Base-by-base conservation (phyloP, 2,113 vertebrate species). In the Oreochromis spilurus region DNA sequence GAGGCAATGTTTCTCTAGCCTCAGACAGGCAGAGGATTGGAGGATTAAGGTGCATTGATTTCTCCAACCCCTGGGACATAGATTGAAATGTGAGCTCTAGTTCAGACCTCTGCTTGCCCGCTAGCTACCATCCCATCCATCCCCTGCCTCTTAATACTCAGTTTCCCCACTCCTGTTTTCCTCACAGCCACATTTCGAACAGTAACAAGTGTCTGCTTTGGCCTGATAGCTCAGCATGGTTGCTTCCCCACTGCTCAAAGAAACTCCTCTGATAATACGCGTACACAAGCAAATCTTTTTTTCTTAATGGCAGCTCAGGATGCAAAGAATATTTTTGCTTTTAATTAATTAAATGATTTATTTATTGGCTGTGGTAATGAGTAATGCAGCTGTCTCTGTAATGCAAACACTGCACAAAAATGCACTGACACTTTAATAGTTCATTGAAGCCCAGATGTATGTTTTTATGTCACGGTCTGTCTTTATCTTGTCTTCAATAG, bases 31-130 rank as follows among this genome's bases (percentile, higher is more conserved):
- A 26, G 81, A 84, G 89, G 91, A 91, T 94, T 87, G 91, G 31
- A 75, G 94, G 94, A 96, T 96, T 95, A 93, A 85, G 90, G 83
- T 89, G 87, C 89, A 94, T 95, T 93, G 94, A 92, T 95, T 95
- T 89, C 82, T 52, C 43, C 85, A 81, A 84, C 83, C 94, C 82
- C 79, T 78, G 85, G 91, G 93, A 91, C 86, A 80, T 65, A 92
- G 86, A 94, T 92, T 95, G 93, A 94, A 96, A 92, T 91, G 89
- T 92, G 86, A 91, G 91, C 91, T 81, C 10, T 81, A 84, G 84
- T 83, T 90, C 86, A 89, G 85, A 87, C 88, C 83, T 86, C 88
- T 72, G 81, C 83, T 85, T 85, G 70, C 86, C 57, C 34, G 36
- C 86, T 89, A 67, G 81, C 77, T 55, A 36, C 60, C 52, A 53